Percentiles rank a stretch among this genome's conserved stretches.
Evolutionary conservation across 2,113 vertebrate species (phyloP).

Genomic region (Lamprologus sp.): DNA sequence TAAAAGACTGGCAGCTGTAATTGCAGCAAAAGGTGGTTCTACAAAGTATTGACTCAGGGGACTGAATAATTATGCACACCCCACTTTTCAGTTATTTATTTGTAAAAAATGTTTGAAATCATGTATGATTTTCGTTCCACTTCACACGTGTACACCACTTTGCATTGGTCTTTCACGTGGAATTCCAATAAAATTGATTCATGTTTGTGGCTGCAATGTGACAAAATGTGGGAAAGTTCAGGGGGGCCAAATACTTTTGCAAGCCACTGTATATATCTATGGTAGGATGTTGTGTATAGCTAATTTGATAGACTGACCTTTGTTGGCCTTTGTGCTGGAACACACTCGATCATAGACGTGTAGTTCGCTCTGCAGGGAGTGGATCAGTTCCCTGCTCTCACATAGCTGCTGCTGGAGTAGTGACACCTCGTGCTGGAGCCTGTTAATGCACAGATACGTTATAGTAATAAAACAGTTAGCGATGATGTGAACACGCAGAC

Average conservation of each 20-base stretch:
- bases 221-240: neutral
- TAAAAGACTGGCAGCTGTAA: neutral
- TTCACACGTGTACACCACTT: fast-evolving
- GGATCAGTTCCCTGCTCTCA: conserved; percentile 79
- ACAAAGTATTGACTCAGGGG: neutral
- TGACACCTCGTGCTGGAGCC: conserved; percentile 79
- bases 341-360: conserved; percentile 75
- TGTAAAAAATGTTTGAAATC: neutral
- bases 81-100: fast-evolving
- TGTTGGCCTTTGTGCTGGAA: conserved; percentile 43
- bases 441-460: conserved; percentile 32
- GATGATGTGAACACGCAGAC: neutral
- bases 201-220: neutral
- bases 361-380: conserved; percentile 80
- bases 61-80: fast-evolving
- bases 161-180: fast-evolving
- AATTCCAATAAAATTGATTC: neutral
- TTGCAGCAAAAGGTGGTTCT: fast-evolving
- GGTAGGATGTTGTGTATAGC: neutral
- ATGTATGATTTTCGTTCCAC: fast-evolving
- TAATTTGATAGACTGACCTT: conserved; percentile 63
- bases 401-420: conserved; percentile 85
- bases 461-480: neutral
- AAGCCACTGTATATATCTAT: neutral
- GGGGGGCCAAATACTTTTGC: fast-evolving